Evolutionary conservation across 37 sponge, comb jelly and placozoan species (phyloP).

Genomic region (Lycopodina hypogea): DNA sequence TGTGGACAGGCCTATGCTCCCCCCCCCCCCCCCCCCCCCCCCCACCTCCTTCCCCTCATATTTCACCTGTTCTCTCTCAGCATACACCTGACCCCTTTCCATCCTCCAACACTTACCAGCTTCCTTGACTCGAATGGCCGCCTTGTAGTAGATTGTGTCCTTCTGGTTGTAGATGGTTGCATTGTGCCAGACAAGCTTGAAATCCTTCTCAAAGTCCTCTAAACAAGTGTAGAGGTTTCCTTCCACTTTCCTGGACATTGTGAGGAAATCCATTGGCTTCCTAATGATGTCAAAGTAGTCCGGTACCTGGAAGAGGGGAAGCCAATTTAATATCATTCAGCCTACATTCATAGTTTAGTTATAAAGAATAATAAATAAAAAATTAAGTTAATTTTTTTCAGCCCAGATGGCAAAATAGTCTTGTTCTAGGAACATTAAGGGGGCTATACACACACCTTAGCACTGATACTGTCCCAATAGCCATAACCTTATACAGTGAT

Average conservation of each 20-base stretch:
- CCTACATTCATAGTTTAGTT: conserved; percentile 32
- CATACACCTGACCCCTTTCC: neutral
- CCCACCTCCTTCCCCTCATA: neutral
- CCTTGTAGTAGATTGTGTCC: conserved; percentile 84
- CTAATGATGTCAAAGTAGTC: conserved; percentile 92
- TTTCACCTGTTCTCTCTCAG: neutral
- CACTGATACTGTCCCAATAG: no score
- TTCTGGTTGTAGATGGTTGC: conserved; percentile 90
- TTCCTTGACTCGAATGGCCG: conserved; percentile 78
- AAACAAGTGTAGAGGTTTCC: conserved; percentile 62
- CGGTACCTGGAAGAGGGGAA: conserved; percentile 62
- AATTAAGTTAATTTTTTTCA: neutral
- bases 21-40: neutral
- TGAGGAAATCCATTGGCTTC: conserved; percentile 92
- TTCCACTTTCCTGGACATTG: conserved; percentile 81
- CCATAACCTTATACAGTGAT: no score
- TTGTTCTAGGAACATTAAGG: no score
- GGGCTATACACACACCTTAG: no score
- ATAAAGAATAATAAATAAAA: no score
- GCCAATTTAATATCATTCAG: neutral
- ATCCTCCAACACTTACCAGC: conserved; percentile 30
- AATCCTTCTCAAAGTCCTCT: conserved; percentile 88
- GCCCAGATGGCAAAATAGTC: neutral
- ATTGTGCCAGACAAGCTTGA: conserved; percentile 83
- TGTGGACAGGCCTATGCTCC: neutral